phyloP scores from a whole-genome alignment of 2,797 vertebrate genomes.

The Myotis planiceps region DNA sequence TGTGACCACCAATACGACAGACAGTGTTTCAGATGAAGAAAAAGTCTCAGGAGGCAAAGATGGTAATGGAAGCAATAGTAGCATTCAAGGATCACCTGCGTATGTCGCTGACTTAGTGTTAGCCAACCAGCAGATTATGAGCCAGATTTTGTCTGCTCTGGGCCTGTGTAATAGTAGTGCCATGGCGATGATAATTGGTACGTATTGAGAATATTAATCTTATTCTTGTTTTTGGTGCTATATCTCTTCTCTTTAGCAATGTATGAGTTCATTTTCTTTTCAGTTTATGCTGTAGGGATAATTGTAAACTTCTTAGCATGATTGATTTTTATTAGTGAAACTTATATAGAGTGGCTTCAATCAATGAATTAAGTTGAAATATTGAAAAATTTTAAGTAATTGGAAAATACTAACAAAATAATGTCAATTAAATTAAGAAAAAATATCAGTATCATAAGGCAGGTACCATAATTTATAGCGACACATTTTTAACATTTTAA shows the following conservation, averaged over 20 bases:
- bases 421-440: background rate
- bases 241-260: background rate
- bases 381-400: background rate
- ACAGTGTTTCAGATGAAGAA: conserved; percentile 97
- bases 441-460: background rate
- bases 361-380: background rate
- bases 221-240: conserved; percentile 1
- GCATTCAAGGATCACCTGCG: conserved; percentile 91
- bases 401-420: background rate
- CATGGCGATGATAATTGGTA: conserved; percentile 99
- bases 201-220: conserved; percentile 75
- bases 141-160: conserved; percentile 97
- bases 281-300: background rate
- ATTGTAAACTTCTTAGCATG: background rate
- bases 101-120: conserved; percentile 97
- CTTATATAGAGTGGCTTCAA: background rate
- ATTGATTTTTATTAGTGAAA: background rate
- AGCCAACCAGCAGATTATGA: conserved; percentile 99
- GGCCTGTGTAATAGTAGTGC: conserved; percentile 99
- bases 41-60: conserved; percentile 98
- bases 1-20: conserved; percentile 89
- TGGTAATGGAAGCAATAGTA: conserved; percentile 88
- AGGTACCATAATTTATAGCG: background rate
- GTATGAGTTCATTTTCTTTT: background rate
- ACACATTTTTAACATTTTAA: background rate